Conservation (phyloP, 30 jellyfish, hydroid and myxozoan genomes). For the Aurelia sp. region DNA sequence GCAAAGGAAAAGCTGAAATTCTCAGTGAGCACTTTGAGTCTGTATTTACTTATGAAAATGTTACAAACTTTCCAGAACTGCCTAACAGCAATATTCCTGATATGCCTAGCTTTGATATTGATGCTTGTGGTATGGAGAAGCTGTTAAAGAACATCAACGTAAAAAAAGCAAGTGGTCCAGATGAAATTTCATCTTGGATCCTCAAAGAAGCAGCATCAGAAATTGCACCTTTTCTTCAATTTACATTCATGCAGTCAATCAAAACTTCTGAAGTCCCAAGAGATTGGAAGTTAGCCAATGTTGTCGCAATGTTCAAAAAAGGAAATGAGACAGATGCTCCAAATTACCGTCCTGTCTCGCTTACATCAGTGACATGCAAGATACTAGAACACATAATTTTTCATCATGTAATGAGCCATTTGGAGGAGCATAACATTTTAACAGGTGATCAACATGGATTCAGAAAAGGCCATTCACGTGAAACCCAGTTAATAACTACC, state of each 20-base stretch:
- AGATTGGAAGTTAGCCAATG: conserved; percentile 8
- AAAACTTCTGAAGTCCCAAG: background rate
- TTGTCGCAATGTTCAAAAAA: background rate
- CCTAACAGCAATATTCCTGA: conserved; percentile 41
- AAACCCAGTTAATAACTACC: background rate
- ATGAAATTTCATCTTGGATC: background rate
- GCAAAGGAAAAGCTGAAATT: conserved; percentile 16
- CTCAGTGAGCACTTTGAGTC: conserved; percentile 18
- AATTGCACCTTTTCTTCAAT: conserved; percentile 1
- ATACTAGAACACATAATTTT: background rate
- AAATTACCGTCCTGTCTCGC: conserved; percentile 5
- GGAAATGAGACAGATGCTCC: conserved; percentile 2
- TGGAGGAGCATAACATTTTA: background rate
- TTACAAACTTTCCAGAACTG: conserved; percentile 22
- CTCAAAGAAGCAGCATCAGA: conserved; percentile 13
- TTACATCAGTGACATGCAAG: conserved; percentile 2
- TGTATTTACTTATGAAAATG: conserved; percentile 10
- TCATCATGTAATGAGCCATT: conserved; percentile 10
- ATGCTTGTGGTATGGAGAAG: conserved; percentile 6
- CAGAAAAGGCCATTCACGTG: conserved; percentile 6
- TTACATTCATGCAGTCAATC: background rate
- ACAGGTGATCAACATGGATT: background rate
- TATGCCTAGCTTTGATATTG: conserved; percentile 23
- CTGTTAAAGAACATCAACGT: conserved; percentile 5
- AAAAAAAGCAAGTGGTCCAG: conserved; percentile 7